Percentiles rank a stretch among this genome's conserved stretches.
These are phyloP conservation scores for Pampusana beccarii DNA, from an alignment of 2,113 vertebrate genomes.

Conservation along the genomic window DNA sequence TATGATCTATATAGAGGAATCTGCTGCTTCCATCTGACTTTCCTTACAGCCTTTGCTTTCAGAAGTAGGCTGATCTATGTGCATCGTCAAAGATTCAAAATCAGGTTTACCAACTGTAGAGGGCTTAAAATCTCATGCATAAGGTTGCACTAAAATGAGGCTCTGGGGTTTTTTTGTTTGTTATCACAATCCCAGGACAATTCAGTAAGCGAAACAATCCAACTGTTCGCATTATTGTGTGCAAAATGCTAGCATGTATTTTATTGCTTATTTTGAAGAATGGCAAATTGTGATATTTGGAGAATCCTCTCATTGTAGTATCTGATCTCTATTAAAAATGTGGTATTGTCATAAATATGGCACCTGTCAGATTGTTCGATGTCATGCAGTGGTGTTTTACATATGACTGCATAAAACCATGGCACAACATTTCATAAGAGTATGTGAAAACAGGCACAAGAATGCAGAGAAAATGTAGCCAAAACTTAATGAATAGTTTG, in stretches of 20 bases:
- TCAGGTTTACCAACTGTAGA: background rate
- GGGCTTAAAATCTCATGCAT: background rate
- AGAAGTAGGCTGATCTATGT: background rate
- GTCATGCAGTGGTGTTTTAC: background rate
- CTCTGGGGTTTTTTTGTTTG: background rate
- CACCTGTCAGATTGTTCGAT: slow-evolving; percentile 12
- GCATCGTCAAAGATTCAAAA: background rate
- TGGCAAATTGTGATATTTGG: background rate
- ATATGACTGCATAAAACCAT: background rate
- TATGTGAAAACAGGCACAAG: background rate
- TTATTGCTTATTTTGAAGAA: background rate
- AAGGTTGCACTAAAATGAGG: background rate
- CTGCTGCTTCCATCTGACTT: slow-evolving; percentile 65
- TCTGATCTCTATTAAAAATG: background rate
- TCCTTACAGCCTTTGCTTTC: background rate
- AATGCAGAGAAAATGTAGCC: slow-evolving; percentile 1
- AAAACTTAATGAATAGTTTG: slow-evolving; percentile 23
- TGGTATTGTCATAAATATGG: background rate
- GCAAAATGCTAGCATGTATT: background rate
- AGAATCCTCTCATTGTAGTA: background rate
- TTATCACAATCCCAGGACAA: background rate
- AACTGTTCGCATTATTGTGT: background rate
- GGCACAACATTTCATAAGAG: background rate
- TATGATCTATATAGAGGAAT: slow-evolving; percentile 55
- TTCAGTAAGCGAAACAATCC: background rate